Conservation (phyloP, 2,113 vertebrate species). For the Brachypteracias leptosomus region DNA sequence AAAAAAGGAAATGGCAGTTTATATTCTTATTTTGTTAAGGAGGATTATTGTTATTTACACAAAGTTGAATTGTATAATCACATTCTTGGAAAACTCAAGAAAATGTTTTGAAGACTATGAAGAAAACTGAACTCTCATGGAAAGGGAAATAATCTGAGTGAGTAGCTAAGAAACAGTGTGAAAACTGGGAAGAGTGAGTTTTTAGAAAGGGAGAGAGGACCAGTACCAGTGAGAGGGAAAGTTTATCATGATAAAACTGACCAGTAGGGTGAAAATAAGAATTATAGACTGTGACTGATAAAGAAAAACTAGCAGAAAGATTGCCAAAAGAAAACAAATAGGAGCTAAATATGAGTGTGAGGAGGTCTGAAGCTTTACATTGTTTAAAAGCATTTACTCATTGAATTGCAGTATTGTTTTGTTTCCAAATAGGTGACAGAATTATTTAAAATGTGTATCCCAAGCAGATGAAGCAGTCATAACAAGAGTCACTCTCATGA, state of each 20-base stretch:
- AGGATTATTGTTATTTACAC: neutral
- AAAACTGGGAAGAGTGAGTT: neutral
- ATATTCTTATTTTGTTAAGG: neutral
- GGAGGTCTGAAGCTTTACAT: neutral
- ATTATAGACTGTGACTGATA: neutral
- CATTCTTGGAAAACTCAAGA: neutral
- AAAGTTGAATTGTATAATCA: neutral
- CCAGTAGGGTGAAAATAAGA: neutral
- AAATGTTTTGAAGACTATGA: neutral
- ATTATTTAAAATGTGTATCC: neutral
- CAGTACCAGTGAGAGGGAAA: neutral
- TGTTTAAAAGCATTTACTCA: neutral
- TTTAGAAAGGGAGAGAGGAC: neutral
- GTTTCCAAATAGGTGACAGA: neutral
- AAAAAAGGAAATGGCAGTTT: neutral
- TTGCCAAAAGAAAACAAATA: neutral
- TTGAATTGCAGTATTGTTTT: accelerated
- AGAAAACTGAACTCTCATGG: neutral
- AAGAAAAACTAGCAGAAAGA: neutral
- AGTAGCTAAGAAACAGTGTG: neutral
- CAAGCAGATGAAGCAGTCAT: neutral
- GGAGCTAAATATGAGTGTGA: neutral
- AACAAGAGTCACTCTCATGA: neutral
- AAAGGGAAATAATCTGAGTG: neutral
- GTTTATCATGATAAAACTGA: neutral